phyloP scores from a whole-genome alignment of 2,113 vertebrate genomes.

The Myanophis thanlyinensis region DNA sequence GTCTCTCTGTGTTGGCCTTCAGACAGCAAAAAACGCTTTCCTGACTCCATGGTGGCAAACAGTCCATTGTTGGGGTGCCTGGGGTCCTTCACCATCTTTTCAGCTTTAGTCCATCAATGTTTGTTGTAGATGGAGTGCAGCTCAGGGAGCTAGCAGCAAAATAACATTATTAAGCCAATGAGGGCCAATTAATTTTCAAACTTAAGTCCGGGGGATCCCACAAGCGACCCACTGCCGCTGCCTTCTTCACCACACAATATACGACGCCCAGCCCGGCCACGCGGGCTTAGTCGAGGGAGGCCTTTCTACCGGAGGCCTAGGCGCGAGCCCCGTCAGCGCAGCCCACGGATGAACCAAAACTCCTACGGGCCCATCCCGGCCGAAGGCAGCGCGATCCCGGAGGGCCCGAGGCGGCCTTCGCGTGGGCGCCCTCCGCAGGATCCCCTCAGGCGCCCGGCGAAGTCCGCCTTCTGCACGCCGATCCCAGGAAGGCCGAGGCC shows the following conservation, averaged over 20 bases:
- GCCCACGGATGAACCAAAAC: background rate
- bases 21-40: too few species aligned
- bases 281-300: background rate
- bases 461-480: conserved; percentile 19
- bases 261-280: background rate
- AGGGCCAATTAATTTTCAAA: background rate
- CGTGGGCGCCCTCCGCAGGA: background rate
- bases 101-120: too few species aligned
- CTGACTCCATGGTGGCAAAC: too few species aligned
- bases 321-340: background rate
- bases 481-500: background rate
- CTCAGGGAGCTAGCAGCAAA: too few species aligned
- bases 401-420: background rate
- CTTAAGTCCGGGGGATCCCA: background rate
- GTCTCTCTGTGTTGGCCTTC: too few species aligned
- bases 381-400: background rate
- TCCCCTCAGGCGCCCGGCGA: background rate
- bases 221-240: background rate
- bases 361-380: background rate
- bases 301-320: background rate
- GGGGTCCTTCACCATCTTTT: too few species aligned
- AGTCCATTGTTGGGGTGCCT: too few species aligned
- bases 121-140: too few species aligned
- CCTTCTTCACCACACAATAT: background rate
- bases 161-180: too few species aligned